Conservation (phyloP, 2,113 vertebrate species). For the Rhea pennata region DNA sequence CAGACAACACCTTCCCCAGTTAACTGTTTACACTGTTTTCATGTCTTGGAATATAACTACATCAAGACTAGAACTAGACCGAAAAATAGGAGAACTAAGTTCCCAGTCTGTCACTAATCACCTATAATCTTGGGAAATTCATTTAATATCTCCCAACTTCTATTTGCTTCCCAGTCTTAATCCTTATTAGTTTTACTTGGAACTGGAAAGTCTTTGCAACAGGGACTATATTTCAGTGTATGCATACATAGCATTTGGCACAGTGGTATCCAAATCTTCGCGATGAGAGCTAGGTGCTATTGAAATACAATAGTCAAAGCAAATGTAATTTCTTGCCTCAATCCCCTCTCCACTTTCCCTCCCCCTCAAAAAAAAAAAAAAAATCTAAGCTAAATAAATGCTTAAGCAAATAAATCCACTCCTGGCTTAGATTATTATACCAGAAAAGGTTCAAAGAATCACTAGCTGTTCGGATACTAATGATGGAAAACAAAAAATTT, state of each 20-base stretch:
- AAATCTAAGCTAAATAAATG: background rate
- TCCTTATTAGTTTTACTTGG: background rate
- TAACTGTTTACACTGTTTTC: background rate
- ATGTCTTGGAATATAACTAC: background rate
- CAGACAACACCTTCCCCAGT: background rate
- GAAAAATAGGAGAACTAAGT: background rate
- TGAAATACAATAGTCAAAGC: background rate
- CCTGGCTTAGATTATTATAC: background rate
- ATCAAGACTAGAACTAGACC: background rate
- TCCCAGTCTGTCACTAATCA: background rate
- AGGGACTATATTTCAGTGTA: background rate
- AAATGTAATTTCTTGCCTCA: background rate
- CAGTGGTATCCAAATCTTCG: background rate
- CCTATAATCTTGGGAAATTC: accelerated
- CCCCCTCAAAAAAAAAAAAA: background rate
- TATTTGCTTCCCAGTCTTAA: background rate
- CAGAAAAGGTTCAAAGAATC: background rate
- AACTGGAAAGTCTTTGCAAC: background rate
- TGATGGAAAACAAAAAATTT: background rate
- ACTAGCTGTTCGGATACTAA: background rate
- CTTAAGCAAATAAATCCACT: accelerated
- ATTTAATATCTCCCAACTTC: background rate
- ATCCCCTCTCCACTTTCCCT: background rate
- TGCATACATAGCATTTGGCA: background rate
- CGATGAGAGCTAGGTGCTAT: background rate